Percentiles rank a stretch among this genome's conserved stretches.
Conservation (phyloP, 2,113 vertebrate genomes). For the Lichenostomus cassidix region DNA sequence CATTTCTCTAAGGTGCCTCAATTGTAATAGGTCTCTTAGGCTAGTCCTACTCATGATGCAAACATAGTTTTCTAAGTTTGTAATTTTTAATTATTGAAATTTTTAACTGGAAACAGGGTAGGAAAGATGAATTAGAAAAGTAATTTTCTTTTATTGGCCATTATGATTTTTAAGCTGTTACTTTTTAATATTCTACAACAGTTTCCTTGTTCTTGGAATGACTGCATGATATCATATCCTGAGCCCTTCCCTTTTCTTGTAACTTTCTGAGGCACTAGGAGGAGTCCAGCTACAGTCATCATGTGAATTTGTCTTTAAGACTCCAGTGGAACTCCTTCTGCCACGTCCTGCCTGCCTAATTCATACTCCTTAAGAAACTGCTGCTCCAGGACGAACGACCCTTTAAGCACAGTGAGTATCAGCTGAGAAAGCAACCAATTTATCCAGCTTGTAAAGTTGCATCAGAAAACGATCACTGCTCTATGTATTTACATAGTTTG, state of each 20-base stretch:
- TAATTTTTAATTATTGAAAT: background rate
- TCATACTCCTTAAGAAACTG: background rate
- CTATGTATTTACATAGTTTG: background rate
- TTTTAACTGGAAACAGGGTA: background rate
- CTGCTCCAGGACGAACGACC: background rate
- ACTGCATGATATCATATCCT: slow-evolving; percentile 64
- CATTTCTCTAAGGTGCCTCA: background rate
- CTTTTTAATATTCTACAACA: background rate
- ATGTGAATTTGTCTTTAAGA: background rate
- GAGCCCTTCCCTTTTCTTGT: slow-evolving; percentile 54
- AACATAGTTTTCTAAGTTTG: background rate
- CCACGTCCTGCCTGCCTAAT: background rate
- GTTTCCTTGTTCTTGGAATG: slow-evolving; percentile 46
- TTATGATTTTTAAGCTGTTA: background rate
- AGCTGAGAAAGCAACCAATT: background rate
- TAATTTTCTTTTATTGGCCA: background rate
- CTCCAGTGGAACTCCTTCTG: background rate
- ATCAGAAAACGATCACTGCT: background rate
- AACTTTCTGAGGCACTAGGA: slow-evolving; percentile 31
- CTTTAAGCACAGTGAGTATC: slow-evolving; percentile 49
- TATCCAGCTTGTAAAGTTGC: background rate
- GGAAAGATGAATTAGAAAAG: background rate
- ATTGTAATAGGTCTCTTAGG: background rate
- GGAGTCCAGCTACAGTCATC: background rate
- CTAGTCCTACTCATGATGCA: background rate